Base-by-base conservation (phyloP, 2,888 invertebrate genomes). In the Anoplius nigerrimus region DNA sequence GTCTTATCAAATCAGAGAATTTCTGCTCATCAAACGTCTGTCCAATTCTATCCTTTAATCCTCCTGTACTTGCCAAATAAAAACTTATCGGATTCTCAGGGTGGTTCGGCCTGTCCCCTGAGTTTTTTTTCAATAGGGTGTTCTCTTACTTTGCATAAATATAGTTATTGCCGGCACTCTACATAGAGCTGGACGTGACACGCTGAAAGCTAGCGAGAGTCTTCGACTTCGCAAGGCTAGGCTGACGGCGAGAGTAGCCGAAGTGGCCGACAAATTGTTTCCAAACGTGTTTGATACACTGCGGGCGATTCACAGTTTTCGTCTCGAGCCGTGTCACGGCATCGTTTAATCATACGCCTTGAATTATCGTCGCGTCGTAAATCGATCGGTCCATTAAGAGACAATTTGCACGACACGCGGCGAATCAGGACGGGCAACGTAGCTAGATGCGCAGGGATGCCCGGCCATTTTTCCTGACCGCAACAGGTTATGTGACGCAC, bases 201-300 rank as follows among this genome's bases (percentile, higher is more conserved):
- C 34, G 34, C 6, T 34, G 34, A 3, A 22, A 46, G 34, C 22
- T 21, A 24, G 2, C 22, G 22, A 54, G n/a, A 8, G 46, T 34
- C 21, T 5, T 43, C 27, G 21, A 54, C 34, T 13, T 42, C 43
- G 48, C 34, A 6, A 6, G 6, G 34, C 11, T 34, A 34, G 34
- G 58, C 61, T n/a, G n/a, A n/a, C 46, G 59, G 61, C 61, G 53
- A 54, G 27, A 58, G 65, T 48, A 66, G 46, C 61, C 53, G 65
- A 61, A 58, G 65, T 53, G 48, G 16, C 48, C 61, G 66, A 66
- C 66, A 66, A 66, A 66, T 66, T 66, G 66, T 66, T 66, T 51
- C 56, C 62, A 62, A 55, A 42, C 66, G 55, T 51, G 56, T 61
- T 66, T 66, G 61, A 66, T 21, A 55, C 54, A 62, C 55, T 48